Conservation (phyloP, 2,113 vertebrate genomes). For the Coptodon rendalli region DNA sequence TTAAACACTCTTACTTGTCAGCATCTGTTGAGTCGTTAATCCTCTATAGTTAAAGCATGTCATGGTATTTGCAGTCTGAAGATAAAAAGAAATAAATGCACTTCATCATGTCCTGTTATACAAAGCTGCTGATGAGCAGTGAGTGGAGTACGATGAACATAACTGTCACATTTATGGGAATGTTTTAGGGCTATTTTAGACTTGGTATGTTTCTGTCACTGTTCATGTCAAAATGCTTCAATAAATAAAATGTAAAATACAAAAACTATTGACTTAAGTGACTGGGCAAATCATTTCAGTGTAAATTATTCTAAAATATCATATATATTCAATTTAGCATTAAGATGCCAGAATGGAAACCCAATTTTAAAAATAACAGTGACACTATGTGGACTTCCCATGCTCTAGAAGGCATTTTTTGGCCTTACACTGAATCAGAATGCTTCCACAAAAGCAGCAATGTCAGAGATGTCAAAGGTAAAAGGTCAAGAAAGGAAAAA, state of each 20-base stretch:
- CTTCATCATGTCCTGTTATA: not conserved
- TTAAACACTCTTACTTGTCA: not conserved
- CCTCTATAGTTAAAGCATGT: not conserved
- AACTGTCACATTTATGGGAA: slow-evolving; percentile 8
- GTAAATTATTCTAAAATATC: not conserved
- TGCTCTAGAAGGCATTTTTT: not conserved
- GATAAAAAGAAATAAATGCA: not conserved
- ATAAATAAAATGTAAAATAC: not conserved
- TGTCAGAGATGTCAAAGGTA: not conserved
- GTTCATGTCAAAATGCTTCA: not conserved
- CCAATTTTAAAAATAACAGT: not conserved
- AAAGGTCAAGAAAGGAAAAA: not conserved
- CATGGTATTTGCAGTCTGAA: not conserved
- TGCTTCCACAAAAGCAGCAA: slow-evolving; percentile 3
- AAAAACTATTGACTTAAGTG: not conserved
- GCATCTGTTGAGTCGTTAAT: not conserved
- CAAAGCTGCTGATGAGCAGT: not conserved
- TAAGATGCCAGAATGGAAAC: not conserved
- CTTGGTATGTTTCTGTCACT: not conserved
- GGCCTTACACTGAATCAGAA: not conserved
- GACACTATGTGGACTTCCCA: not conserved
- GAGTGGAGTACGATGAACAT: not conserved
- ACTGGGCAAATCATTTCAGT: not conserved
- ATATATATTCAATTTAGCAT: not conserved
- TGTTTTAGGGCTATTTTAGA: not conserved